phyloP scores from a whole-genome alignment of 2,888 invertebrate species.

The Charanyca ferruginea region DNA sequence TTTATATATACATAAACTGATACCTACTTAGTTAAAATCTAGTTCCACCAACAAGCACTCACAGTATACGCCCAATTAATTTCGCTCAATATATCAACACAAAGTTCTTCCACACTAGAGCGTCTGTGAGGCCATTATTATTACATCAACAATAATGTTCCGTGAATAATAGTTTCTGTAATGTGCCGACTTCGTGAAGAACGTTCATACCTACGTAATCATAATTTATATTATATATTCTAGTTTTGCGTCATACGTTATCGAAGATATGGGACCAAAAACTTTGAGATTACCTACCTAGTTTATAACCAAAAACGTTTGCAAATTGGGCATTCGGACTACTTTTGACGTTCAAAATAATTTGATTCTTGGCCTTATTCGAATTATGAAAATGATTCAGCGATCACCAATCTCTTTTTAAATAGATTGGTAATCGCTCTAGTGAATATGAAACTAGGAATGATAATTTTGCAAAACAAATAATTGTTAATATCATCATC shows the following conservation, averaged over 20 bases:
- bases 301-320: background rate
- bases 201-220: conserved; percentile 49
- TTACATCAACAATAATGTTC: conserved; percentile 57
- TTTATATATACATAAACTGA: background rate
- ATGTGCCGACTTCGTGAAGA: conserved; percentile 51
- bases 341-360: background rate
- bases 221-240: conserved; percentile 56
- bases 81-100: conserved; percentile 52
- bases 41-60: conserved; percentile 3
- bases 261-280: conserved; percentile 28
- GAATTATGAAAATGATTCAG: too few species aligned
- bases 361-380: background rate
- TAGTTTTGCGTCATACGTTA: conserved; percentile 50
- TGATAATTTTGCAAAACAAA: too few species aligned
- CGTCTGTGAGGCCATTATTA: conserved; percentile 46
- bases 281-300: conserved; percentile 29
- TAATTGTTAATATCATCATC: too few species aligned
- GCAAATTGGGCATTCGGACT: background rate
- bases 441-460: too few species aligned
- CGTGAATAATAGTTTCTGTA: conserved; percentile 58
- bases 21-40: conserved; percentile 31
- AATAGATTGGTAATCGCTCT: too few species aligned
- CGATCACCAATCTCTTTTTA: too few species aligned
- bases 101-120: conserved; percentile 35
- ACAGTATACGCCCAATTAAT: conserved; percentile 34